Conservation (phyloP, 2,113 vertebrate genomes). For the Aptenodytes forsteri region DNA sequence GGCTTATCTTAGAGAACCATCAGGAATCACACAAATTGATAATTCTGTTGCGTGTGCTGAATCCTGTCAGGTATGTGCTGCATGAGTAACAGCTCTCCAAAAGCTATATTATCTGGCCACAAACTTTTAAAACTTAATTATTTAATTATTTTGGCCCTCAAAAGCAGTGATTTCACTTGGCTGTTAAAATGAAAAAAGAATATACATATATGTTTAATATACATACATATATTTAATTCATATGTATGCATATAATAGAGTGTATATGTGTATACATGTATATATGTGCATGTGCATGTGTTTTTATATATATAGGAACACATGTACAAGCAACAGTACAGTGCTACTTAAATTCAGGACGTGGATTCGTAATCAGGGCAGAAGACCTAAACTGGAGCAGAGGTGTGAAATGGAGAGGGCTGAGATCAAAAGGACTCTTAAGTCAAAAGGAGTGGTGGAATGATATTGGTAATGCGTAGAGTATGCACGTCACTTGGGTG, state of each 20-base stretch:
- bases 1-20: neutral
- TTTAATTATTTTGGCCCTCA: neutral
- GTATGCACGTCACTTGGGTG: neutral
- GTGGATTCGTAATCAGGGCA: neutral
- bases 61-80: neutral
- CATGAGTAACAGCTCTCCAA: neutral
- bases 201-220: neutral
- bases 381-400: neutral
- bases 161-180: neutral
- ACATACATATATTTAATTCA: neutral
- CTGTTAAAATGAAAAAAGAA: neutral
- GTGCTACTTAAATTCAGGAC: neutral
- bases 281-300: rapidly evolving
- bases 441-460: neutral
- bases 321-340: neutral
- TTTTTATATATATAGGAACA: neutral
- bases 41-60: neutral
- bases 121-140: neutral
- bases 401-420: neutral
- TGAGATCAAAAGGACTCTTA: neutral
- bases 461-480: neutral
- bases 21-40: neutral
- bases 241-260: neutral
- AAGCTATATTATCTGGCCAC: neutral
- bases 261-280: neutral